Percentiles rank a stretch among this genome's conserved stretches.
Conservation (phyloP, 2,888 invertebrate genomes). For the Dryomyza anilis region DNA sequence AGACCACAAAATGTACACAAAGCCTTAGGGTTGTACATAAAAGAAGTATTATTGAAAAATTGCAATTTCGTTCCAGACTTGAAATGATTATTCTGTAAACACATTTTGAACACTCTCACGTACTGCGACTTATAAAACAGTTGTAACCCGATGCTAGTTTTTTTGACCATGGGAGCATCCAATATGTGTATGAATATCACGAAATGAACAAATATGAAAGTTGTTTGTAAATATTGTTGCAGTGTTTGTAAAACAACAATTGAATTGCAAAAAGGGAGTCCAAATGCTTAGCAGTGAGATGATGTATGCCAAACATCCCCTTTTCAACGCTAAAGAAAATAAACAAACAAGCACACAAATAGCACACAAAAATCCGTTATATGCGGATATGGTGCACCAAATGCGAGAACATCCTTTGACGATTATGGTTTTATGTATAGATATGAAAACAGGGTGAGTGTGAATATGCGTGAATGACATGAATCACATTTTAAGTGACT, state of each 20-base stretch:
- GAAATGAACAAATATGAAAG: conserved; percentile 31
- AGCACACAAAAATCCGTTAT: conserved; percentile 13
- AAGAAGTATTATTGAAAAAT: too few relatives aligned
- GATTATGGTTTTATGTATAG: conserved; percentile 38
- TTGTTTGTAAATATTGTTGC: conserved; percentile 34
- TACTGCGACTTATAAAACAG: too few relatives aligned
- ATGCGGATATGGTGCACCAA: not conserved
- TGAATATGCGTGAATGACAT: conserved; percentile 40
- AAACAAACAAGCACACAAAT: conserved; percentile 27
- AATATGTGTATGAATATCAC: conserved; percentile 30
- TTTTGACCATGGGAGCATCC: too few relatives aligned
- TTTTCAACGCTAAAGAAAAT: conserved; percentile 4
- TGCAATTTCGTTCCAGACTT: too few relatives aligned
- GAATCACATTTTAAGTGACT: conserved; percentile 59
- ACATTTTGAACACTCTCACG: too few relatives aligned
- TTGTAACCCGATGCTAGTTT: too few relatives aligned
- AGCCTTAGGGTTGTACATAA: too few relatives aligned
- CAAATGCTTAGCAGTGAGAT: conserved; percentile 15
- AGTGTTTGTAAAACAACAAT: conserved; percentile 22
- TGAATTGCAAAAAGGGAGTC: not conserved
- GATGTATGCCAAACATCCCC: conserved; percentile 6
- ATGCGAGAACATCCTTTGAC: conserved; percentile 38
- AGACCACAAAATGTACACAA: too few relatives aligned
- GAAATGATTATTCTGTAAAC: too few relatives aligned
- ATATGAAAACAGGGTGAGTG: conserved; percentile 24